phyloP scores from a whole-genome alignment of 1,140 invertebrate species.

The Tetranychus cinnabarinus region DNA sequence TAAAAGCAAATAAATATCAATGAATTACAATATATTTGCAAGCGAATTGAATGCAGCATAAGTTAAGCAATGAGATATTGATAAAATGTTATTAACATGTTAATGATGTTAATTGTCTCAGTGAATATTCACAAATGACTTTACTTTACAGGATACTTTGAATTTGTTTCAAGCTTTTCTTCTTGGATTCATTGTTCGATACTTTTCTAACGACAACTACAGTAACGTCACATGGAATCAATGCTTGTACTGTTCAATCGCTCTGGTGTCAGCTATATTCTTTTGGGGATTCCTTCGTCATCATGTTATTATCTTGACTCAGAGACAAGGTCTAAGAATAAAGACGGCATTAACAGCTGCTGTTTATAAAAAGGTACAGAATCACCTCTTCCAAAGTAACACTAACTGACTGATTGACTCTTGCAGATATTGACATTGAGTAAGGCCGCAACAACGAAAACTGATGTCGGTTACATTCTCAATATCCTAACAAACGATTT shows the following conservation, averaged over 20 bases:
- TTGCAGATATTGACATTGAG: conserved; percentile 19
- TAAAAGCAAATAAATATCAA: too few species aligned
- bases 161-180: background rate
- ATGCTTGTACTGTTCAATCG: background rate
- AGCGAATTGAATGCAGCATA: too few species aligned
- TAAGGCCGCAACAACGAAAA: conserved; percentile 39
- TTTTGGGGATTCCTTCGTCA: background rate
- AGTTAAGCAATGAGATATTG: too few species aligned
- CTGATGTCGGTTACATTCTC: conserved; percentile 62
- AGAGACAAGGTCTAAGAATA: background rate
- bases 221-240: background rate
- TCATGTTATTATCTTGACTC: background rate
- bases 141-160: background rate
- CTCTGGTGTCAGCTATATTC: background rate
- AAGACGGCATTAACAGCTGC: background rate
- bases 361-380: background rate
- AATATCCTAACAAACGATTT: conserved; percentile 72
- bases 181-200: background rate
- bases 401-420: background rate
- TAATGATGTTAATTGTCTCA: background rate
- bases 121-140: background rate
- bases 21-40: too few species aligned
- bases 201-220: background rate
- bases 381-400: background rate
- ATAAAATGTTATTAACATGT: too few species aligned